Base-by-base conservation (phyloP, 2,113 vertebrate genomes). In the Laticauda laticaudata region DNA sequence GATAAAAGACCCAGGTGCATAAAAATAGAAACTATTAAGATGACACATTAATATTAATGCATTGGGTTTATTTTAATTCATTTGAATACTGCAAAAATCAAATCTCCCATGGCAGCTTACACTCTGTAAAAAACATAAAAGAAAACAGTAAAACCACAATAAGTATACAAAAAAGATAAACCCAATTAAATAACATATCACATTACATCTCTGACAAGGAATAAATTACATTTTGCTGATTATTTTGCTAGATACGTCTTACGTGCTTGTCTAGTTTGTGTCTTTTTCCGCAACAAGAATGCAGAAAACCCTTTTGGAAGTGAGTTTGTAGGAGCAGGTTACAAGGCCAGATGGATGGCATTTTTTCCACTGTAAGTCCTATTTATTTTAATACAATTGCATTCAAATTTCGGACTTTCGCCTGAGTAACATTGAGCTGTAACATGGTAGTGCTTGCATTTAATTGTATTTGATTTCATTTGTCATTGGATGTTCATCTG, bases 401-500 rank as follows among this genome's bases (percentile, higher is more conserved):
- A 88, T 53, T 18, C 48, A 88, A 53, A 56, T 11, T 56, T 53
- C 54, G 39, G 23, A 51, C 10, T 51, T 45, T 51, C 29, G 91
- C 97, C 94, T 95, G 92, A 24, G 45, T 92, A 94, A 94, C 93
- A 90, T 89, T 94, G 93, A 94, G 94, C 96, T 94, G 92, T 92
- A 24, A 85, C 93, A 86, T 34, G 91, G 92, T 90, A 51, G 91
- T 43, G 15, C 18, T 93, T 51, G 94, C 5, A 87, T 94, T 95
- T 93, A 93, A 91, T 45, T 94, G 4, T 91, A 87, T 94, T 96
- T 94, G 93, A 91, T 93, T 95, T 91, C 81, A 88, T 64, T 90
- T 48, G 34, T 86, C 57, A 91, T 93, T 96, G 85, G n/a, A 88
- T 93, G 88, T 96, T 96, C 94, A 94, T 61, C 92, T 89, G 96